Base-by-base conservation (phyloP, 1,140 invertebrate genomes). In the Drosophila kikkawai region DNA sequence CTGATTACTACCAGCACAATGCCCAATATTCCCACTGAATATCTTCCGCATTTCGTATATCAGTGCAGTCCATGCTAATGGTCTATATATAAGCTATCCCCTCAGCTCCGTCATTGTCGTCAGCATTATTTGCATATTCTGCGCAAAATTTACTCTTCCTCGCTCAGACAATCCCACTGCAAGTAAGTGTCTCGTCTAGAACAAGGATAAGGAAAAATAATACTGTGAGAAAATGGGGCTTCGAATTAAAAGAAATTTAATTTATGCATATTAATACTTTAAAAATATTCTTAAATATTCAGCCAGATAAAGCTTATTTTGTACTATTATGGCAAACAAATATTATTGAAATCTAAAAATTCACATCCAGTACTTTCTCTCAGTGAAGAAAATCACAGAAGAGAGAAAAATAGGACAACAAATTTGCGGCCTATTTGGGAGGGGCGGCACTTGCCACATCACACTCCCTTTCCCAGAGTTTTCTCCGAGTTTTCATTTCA, bases 51-150 rank as follows among this genome's bases (percentile, higher is more conserved):
- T 70, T 78, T 74, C 50, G 67, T 60, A 44, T 86, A 75, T 80
- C 76, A 76, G 76, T 86, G 83, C 79, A 82, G 67, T 74, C 70
- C 57, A 63, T 75, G 85, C 84, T 87, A 87, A 87, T 87, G 82
- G 75, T 56, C 39, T 70, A 17, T 57, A 69, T 63, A n/a, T 48
- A 64, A 51, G 12, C 34, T 37, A 50, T 48, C 66, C 60, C 45
- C 48, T 59, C 37, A 29, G 64, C 59, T 68, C 51, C 70, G 74
- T 88, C 80, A 85, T 90, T 90, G 85, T 90, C 85, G 85, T 90
- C 79, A 81, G 85, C 81, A 70, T 85, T 90, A 90, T 90, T 90
- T 90, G 85, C 85, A 90, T 90, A 85, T 90, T 90, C 85, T 80
- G 81, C 67, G 79, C 66, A 74, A 76, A 90, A 90, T 85, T 70